A percentile compares a stretch with the other conserved stretches of the same genome.
Conservation (phyloP, 2,888 invertebrate genomes). For the Zygothrica quintamaculata region DNA sequence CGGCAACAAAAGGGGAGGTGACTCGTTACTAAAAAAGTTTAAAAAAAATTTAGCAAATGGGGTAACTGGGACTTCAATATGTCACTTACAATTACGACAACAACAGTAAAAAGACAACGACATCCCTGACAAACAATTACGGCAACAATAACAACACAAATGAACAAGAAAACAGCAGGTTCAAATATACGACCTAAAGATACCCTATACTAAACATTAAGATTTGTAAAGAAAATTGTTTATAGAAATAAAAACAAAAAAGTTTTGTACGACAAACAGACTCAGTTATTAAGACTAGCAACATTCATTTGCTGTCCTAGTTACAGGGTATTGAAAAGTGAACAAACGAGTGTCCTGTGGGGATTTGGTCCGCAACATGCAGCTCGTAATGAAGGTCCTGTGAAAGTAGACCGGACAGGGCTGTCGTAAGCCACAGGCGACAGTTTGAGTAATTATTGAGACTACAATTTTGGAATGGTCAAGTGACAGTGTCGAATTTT, state of each 20-base stretch:
- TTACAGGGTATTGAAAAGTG: constrained; percentile 1
- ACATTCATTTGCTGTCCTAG: too few species aligned
- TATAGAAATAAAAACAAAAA: too few species aligned
- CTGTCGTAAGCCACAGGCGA: constrained; percentile 64
- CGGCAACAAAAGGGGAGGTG: neutral
- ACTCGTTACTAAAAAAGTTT: neutral
- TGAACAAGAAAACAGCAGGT: neutral
- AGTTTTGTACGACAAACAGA: too few species aligned
- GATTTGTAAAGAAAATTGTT: neutral
- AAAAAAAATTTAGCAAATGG: constrained; percentile 18
- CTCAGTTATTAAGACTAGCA: too few species aligned
- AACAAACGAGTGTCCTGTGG: constrained; percentile 51
- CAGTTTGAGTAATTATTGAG: constrained; percentile 79
- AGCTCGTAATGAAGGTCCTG: constrained; percentile 28
- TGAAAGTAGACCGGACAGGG: constrained; percentile 4
- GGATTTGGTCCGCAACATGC: constrained; percentile 40
- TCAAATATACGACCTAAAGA: neutral
- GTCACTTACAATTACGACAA: constrained; percentile 71
- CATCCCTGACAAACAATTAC: constrained; percentile 77
- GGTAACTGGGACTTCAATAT: constrained; percentile 59
- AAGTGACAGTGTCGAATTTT: constrained; percentile 42
- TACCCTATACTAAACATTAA: neutral
- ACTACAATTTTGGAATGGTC: constrained; percentile 65
- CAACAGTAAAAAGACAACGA: constrained; percentile 42
- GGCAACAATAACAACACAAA: constrained; percentile 30